Conservation (phyloP, 2,888 invertebrate genomes). For the Meiosimyza decipiens region DNA sequence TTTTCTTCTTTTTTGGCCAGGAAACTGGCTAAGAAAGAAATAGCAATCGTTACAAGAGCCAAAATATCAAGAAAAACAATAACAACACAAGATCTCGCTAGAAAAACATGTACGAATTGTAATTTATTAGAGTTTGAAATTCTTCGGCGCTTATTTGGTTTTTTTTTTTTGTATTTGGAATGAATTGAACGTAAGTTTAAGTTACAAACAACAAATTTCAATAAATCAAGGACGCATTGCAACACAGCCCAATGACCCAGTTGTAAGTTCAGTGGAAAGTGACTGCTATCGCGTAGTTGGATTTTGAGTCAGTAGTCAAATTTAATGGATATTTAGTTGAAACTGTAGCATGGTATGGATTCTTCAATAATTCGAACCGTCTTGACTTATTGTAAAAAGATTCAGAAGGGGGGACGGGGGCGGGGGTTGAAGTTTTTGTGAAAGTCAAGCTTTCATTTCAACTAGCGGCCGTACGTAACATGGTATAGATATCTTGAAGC, state of each 20-base stretch:
- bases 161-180: slow-evolving; percentile 9
- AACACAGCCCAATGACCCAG: slow-evolving; percentile 15
- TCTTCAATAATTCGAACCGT: too few relatives aligned
- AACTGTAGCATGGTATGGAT: too few relatives aligned
- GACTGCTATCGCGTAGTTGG: too few relatives aligned
- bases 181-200: slow-evolving; percentile 31
- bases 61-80: slow-evolving; percentile 32
- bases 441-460: too few relatives aligned
- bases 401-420: too few relatives aligned
- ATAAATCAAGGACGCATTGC: slow-evolving; percentile 48
- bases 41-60: slow-evolving; percentile 39
- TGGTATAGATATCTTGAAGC: too few relatives aligned
- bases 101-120: slow-evolving; percentile 42
- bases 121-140: slow-evolving; percentile 46
- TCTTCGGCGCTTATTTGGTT: slow-evolving; percentile 19
- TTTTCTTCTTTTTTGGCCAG: slow-evolving; percentile 23
- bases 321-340: too few relatives aligned
- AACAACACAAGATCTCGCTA: background rate
- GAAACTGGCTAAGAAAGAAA: slow-evolving; percentile 34
- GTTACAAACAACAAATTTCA: slow-evolving; percentile 45
- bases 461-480: too few relatives aligned
- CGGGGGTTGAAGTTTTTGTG: too few relatives aligned
- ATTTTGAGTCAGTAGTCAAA: too few relatives aligned
- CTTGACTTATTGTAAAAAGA: too few relatives aligned
- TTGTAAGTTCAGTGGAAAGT: too few relatives aligned